Evolutionary conservation across 2,888 invertebrate genomes (phyloP).

Genomic region (Drosophila ustulata): DNA sequence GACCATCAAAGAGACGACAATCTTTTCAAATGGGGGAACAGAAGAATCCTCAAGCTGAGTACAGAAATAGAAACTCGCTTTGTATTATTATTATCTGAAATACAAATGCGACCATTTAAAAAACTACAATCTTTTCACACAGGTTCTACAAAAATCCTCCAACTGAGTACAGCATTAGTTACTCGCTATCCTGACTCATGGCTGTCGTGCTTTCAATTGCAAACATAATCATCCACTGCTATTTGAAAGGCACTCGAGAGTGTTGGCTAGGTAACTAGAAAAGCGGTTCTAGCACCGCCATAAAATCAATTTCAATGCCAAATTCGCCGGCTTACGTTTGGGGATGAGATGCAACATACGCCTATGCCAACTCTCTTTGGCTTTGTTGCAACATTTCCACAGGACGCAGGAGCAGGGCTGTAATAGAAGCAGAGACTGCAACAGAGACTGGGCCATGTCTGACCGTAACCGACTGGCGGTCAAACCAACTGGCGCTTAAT

Average conservation of each 20-base stretch:
- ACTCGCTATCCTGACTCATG: neutral
- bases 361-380: constrained; percentile 3
- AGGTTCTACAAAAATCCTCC: neutral
- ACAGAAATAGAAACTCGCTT: no score
- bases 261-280: constrained; percentile 10
- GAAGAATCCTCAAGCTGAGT: no score
- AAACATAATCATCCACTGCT: neutral
- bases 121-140: no score
- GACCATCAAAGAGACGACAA: no score
- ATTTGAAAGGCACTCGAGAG: neutral
- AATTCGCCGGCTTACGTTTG: constrained; percentile 50
- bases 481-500: constrained; percentile 69
- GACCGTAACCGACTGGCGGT: constrained; percentile 38
- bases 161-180: neutral
- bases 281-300: constrained; percentile 39
- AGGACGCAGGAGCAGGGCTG: neutral
- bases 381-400: constrained; percentile 25
- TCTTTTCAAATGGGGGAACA: no score
- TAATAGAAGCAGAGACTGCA: neutral
- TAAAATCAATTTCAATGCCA: constrained; percentile 67
- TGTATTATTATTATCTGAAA: no score
- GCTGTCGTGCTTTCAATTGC: neutral
- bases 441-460: constrained; percentile 1
- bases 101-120: no score
- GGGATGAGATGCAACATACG: constrained; percentile 8